Evolutionary conservation across 2,797 vertebrate species (phyloP), one percentile per base, ranked within the genome.

Genomic region (Dallia pectoralis): DNA sequence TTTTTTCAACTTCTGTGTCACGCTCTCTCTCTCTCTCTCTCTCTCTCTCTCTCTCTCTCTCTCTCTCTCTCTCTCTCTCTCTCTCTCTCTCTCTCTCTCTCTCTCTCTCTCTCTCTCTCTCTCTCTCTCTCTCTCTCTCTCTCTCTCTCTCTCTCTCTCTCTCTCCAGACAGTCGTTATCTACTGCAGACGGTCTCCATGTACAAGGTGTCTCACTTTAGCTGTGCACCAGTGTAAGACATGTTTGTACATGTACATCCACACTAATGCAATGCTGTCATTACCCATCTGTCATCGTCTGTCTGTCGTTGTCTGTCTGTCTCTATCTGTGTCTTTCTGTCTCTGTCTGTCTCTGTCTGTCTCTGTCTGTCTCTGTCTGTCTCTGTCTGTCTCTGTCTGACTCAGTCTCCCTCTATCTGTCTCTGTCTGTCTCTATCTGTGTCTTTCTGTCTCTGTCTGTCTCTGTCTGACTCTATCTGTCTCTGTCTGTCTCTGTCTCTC

Each of bases 141-240:
- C 4, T 36, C 29, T 33, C 36, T 44, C 61, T 32, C 16, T 32
- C 4, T 36, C 29, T 33, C 4, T 36, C 8, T n/a, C 32, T 65
- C 29, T 91, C 86, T 87, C 14, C 84, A 80, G 81, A 75, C 11
- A 2, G 59, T 14, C 65, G 79, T 83, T 82, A 22, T 47, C 25
- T 19, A 18, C 6, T 29, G 15, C 18, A 18, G 27, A 5, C 30
- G 36, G 53, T 44, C 32, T 6, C 22, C 18, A 19, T 53, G 47
- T 53, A 11, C 22, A 22, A 27, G 18, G 4, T 22, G 40, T 63
- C 16, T 64, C 15, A 22, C n/a, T 47, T 2, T n/a, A 49, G 40
- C 6, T 59, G 27, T 29, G 12, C 59, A 48, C 16, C 19, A 18
- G 25, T 29, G 33, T 74, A 51, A 36, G 33, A 36, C 33, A 36